Evolutionary conservation across 2,797 vertebrate species (phyloP).

Genomic region (Hydrophis major): DNA sequence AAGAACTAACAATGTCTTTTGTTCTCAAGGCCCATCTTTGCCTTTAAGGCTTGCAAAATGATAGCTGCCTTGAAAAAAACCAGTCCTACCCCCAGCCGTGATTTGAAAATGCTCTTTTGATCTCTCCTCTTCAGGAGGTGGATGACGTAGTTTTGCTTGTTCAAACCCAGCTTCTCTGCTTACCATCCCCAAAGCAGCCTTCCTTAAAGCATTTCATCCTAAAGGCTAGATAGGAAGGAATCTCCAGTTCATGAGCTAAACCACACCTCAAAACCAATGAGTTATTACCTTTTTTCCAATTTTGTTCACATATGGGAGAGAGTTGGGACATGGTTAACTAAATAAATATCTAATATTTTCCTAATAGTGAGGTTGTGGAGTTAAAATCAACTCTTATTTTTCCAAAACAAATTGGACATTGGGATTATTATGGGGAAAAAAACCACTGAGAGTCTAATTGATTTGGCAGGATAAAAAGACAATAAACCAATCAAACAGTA

Average conservation of each 20-base stretch:
- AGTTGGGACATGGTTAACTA: not conserved
- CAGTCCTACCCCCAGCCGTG: conserved; percentile 28
- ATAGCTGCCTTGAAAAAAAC: conserved; percentile 53
- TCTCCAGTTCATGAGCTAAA: conserved; percentile 42
- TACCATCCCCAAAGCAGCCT: conserved; percentile 45
- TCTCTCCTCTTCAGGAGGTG: conserved; percentile 31
- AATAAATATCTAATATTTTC: not conserved
- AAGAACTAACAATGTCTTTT: conserved; percentile 33
- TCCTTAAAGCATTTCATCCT: conserved; percentile 50
- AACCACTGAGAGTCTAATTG: not conserved
- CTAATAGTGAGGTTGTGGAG: not conserved
- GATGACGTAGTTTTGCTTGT: conserved; percentile 48
- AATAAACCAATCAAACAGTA: not conserved
- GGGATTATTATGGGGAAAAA: not conserved
- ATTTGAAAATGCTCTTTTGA: conserved; percentile 46
- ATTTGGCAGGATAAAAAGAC: not conserved
- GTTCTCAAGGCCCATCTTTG: conserved; percentile 46
- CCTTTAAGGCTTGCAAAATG: conserved; percentile 46
- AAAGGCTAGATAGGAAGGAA: conserved; percentile 52
- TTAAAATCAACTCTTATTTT: not conserved
- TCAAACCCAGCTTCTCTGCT: conserved; percentile 39
- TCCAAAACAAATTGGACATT: not conserved
- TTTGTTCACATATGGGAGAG: not conserved
- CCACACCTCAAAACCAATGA: conserved; percentile 27
- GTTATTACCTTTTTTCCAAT: not conserved